phyloP scores from a whole-genome alignment of 2,113 vertebrate genomes.

The Pseudois nayaur region DNA sequence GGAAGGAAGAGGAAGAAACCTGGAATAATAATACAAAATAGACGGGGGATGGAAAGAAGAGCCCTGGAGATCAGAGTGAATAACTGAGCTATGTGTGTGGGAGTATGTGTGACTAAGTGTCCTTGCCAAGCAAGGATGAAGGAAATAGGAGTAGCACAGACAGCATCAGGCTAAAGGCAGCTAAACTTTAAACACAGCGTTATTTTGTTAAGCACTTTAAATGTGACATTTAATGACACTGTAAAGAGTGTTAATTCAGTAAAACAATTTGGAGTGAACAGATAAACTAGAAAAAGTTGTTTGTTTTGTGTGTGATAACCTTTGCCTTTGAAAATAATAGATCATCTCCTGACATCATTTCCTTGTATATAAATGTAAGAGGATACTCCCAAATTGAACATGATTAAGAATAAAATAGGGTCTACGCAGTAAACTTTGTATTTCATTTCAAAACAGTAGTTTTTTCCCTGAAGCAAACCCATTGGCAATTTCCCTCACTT shows the following conservation, averaged over 20 bases:
- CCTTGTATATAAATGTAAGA: neutral
- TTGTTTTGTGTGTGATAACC: neutral
- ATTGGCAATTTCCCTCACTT: neutral
- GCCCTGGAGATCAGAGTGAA: slow-evolving; percentile 45
- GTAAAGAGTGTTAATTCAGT: neutral
- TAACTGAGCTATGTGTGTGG: slow-evolving; percentile 67
- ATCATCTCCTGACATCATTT: slow-evolving; percentile 16
- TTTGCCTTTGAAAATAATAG: slow-evolving; percentile 38
- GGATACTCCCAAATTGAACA: neutral
- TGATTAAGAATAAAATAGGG: slow-evolving; percentile 16
- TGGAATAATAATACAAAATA: slow-evolving; percentile 72
- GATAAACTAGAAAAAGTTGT: neutral
- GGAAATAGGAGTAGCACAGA: neutral
- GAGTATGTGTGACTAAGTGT: slow-evolving; percentile 61
- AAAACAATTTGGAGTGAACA: neutral
- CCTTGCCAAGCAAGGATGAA: slow-evolving; percentile 40
- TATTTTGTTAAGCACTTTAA: slow-evolving; percentile 11
- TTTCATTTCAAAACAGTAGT: slow-evolving; percentile 20
- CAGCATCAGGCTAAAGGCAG: neutral
- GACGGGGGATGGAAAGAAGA: slow-evolving; percentile 2
- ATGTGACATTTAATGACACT: neutral
- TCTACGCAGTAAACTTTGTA: neutral
- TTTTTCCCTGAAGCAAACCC: slow-evolving; percentile 7
- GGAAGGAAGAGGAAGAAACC: slow-evolving; percentile 74
- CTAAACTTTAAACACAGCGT: neutral